Conservation (phyloP, 2,797 vertebrate genomes). For the Mus caroli region DNA sequence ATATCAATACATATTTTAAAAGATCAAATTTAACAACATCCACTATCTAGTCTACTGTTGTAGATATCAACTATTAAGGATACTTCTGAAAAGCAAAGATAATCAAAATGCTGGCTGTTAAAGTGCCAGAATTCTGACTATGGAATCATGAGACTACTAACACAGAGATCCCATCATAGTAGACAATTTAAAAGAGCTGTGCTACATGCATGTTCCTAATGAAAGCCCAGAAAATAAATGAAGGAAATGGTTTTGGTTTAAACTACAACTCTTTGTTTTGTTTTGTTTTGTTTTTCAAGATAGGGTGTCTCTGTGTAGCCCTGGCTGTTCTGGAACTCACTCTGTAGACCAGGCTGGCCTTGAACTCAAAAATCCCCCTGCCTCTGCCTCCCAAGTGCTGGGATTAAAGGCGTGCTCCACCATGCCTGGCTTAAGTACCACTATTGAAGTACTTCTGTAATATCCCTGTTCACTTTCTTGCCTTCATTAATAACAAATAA, state of each 20-base stretch:
- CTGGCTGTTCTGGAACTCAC: too few species aligned
- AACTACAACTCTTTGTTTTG: neutral
- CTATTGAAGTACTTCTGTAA: neutral
- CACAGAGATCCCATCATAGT: neutral
- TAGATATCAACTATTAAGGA: neutral
- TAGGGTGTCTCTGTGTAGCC: too few species aligned
- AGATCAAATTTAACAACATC: neutral
- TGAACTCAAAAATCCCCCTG: too few species aligned
- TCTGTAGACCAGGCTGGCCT: too few species aligned
- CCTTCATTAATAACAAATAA: neutral
- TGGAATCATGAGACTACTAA: neutral
- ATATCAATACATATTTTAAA: neutral
- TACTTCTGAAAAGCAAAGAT: constrained; percentile 39
- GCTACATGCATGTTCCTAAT: neutral
- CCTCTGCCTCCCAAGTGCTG: too few species aligned
- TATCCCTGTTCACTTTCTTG: neutral
- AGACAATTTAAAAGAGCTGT: neutral
- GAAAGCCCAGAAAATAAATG: neutral
- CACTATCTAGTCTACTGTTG: neutral
- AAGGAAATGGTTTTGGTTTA: neutral
- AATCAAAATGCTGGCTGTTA: neutral
- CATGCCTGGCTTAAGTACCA: neutral
- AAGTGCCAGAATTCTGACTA: neutral
- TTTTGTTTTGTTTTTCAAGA: too few species aligned
- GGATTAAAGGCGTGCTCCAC: too few species aligned